Evolutionary conservation across 2,797 vertebrate genomes (phyloP).

Genomic region (Tapirus indicus): DNA sequence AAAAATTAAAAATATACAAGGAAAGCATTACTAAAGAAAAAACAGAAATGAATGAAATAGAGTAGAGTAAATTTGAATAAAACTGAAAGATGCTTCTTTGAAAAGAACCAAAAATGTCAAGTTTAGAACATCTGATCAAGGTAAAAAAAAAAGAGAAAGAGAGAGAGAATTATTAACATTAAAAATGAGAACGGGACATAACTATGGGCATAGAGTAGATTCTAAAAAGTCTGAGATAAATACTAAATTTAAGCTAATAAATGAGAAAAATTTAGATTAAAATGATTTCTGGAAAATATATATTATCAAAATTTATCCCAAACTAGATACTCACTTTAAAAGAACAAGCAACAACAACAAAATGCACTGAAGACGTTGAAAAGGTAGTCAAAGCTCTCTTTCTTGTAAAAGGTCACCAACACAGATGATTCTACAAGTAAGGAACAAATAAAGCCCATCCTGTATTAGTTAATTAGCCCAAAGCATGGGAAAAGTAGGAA

Average conservation of each 20-base stretch:
- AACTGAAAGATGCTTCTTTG: not conserved
- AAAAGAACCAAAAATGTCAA: not conserved
- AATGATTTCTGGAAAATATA: constrained; percentile 8
- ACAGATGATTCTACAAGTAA: not conserved
- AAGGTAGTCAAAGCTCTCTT: not conserved
- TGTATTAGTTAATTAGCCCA: not conserved
- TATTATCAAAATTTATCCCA: not conserved
- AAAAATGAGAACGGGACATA: not conserved
- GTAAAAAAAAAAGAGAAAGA: not conserved
- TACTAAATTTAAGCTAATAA: constrained; percentile 42
- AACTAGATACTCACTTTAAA: not conserved
- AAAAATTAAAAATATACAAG: not conserved
- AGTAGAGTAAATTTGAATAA: not conserved
- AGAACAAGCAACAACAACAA: not conserved
- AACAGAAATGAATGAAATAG: not conserved
- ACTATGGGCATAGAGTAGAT: not conserved
- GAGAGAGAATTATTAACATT: not conserved
- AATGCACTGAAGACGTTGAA: not conserved
- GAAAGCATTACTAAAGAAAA: constrained; percentile 6
- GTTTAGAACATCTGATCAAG: not conserved
- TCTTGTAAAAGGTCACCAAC: not conserved
- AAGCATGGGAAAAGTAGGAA: not conserved
- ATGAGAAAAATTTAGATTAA: not conserved
- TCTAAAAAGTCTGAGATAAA: not conserved
- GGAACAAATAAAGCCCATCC: not conserved